Evolutionary conservation across 2,888 invertebrate species (phyloP).

Genomic region (Lordiphosa andalusiaca): DNA sequence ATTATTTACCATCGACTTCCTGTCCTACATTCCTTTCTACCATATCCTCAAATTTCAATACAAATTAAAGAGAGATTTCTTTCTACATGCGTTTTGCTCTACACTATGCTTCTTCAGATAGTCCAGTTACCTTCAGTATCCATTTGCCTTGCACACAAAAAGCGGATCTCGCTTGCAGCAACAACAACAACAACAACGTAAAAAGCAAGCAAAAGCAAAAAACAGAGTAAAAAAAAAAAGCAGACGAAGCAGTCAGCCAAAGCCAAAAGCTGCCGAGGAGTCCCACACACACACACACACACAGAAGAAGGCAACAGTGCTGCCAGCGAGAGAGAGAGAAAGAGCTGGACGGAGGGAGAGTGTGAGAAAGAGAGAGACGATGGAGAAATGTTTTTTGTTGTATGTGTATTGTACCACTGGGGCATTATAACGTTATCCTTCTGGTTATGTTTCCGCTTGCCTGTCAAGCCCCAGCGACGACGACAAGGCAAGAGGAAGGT

Average conservation of each 20-base stretch:
- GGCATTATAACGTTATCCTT: slow-evolving; percentile 80
- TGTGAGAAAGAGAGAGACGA: slow-evolving; percentile 24
- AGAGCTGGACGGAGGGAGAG: not conserved
- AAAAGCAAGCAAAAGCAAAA: slow-evolving; percentile 21
- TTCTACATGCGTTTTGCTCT: slow-evolving; percentile 8
- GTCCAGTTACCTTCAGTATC: slow-evolving; percentile 7
- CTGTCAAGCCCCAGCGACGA: slow-evolving; percentile 58
- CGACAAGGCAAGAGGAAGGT: slow-evolving; percentile 23
- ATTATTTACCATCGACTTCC: too few relatives aligned
- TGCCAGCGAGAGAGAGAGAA: not conserved
- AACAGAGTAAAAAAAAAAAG: slow-evolving; percentile 22
- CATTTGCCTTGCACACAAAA: slow-evolving; percentile 17
- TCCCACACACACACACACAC: slow-evolving; percentile 15
- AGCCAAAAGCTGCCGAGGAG: slow-evolving; percentile 49
- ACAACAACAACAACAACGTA: slow-evolving; percentile 6
- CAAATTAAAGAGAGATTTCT: too few relatives aligned
- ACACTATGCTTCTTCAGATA: slow-evolving; percentile 19
- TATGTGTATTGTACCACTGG: slow-evolving; percentile 73
- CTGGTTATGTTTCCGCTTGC: slow-evolving; percentile 80
- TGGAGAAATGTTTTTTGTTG: slow-evolving; percentile 59
- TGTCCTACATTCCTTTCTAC: too few relatives aligned
- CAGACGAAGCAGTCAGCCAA: slow-evolving; percentile 21
- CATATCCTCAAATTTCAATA: too few relatives aligned
- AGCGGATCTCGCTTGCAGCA: slow-evolving; percentile 39
- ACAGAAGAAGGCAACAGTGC: slow-evolving; percentile 55